These are phyloP conservation scores for Emmelina monodactyla DNA, from an alignment of 2,888 invertebrate species.

Conservation along the genomic window DNA sequence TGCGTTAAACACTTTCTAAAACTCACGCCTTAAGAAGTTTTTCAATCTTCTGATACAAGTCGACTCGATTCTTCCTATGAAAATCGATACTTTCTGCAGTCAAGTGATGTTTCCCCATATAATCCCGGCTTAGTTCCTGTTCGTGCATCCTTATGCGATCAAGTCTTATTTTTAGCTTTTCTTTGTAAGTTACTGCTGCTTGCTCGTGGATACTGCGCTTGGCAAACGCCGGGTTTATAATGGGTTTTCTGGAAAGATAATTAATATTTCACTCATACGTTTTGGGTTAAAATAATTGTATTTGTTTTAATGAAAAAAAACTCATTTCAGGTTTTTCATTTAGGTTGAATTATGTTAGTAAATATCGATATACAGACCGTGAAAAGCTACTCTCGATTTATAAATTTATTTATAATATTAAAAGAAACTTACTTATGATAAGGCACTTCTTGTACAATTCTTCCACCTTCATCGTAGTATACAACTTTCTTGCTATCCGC, in stretches of 20 bases:
- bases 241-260: conserved; percentile 28
- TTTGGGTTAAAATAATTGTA: too few relatives aligned
- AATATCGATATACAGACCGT: neutral
- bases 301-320: too few relatives aligned
- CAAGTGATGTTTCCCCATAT: conserved; percentile 30
- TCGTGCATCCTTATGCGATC: conserved; percentile 43
- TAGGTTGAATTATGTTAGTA: neutral
- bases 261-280: too few relatives aligned
- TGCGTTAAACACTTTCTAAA: too few relatives aligned
- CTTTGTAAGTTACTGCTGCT: conserved; percentile 30
- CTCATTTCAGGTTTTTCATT: too few relatives aligned
- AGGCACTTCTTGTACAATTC: conserved; percentile 36
- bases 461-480: conserved; percentile 35
- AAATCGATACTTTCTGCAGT: conserved; percentile 43
- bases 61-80: conserved; percentile 69
- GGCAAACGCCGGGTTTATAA: conserved; percentile 43
- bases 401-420: too few relatives aligned
- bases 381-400: too few relatives aligned
- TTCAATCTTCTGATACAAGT: conserved; percentile 70
- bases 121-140: conserved; percentile 27
- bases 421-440: conserved; percentile 32
- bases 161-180: conserved; percentile 40
- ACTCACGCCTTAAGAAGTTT: conserved; percentile 70
- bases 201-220: conserved; percentile 38
- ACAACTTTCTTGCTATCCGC: conserved; percentile 33